phyloP scores from a whole-genome alignment of 2,888 invertebrate species.

The Abrostola tripartita region DNA sequence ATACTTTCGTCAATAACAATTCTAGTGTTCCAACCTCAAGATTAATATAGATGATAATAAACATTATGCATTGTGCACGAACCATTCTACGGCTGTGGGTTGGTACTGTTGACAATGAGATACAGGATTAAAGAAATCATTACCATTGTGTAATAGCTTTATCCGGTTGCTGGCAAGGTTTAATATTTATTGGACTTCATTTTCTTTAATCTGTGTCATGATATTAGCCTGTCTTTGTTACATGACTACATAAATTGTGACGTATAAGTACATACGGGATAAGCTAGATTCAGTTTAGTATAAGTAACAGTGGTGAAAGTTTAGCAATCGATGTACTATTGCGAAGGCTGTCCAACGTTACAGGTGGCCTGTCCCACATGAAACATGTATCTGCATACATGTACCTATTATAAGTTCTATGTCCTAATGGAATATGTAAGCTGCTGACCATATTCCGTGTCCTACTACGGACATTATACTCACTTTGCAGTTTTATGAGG shows the following conservation, averaged over 20 bases:
- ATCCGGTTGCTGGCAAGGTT: conserved; percentile 35
- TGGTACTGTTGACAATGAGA: conserved; percentile 59
- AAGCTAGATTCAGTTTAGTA: conserved; percentile 34
- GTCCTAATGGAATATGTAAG: conserved; percentile 22
- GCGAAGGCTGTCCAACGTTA: conserved; percentile 31
- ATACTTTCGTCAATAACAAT: conserved; percentile 37
- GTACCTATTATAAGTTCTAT: conserved; percentile 18
- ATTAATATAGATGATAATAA: conserved; percentile 66
- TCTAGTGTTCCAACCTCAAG: conserved; percentile 42
- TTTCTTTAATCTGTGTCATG: conserved; percentile 35
- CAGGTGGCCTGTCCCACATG: conserved; percentile 40
- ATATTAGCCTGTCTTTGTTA: conserved; percentile 33
- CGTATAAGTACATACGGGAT: conserved; percentile 37
- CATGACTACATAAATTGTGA: conserved; percentile 42
- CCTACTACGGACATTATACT: background rate
- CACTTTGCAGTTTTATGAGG: background rate
- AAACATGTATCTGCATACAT: conserved; percentile 41
- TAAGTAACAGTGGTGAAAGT: conserved; percentile 47
- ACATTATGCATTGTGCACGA: conserved; percentile 66
- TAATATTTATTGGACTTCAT: conserved; percentile 34
- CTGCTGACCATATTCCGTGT: conserved; percentile 10
- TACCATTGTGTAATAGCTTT: conserved; percentile 47
- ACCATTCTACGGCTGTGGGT: conserved; percentile 58
- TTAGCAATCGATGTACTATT: conserved; percentile 42
- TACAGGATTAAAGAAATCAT: conserved; percentile 58